Evolutionary conservation across 1,140 invertebrate genomes (phyloP).

Genomic region (Meloidogyne exigua): DNA sequence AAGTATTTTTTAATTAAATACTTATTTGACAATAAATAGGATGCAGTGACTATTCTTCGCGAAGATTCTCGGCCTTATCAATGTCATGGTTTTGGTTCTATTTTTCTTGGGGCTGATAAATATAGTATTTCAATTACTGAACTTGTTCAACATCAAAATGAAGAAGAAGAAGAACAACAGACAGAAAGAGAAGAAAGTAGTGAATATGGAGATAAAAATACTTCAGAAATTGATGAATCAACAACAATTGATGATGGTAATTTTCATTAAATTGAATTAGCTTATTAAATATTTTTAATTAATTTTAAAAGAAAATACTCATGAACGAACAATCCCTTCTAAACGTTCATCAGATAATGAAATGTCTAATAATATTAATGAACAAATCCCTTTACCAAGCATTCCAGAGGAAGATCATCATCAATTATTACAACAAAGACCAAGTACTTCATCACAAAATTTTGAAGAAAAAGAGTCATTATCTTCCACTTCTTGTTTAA

Average conservation of each 20-base stretch:
- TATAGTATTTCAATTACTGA: constrained; percentile 26
- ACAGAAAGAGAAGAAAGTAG: background rate
- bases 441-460: background rate
- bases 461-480: background rate
- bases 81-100: constrained; percentile 34
- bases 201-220: background rate
- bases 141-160: constrained; percentile 20
- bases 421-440: background rate
- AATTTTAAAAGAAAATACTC: background rate
- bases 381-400: background rate
- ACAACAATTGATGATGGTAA: background rate
- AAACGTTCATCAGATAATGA: background rate
- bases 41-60: constrained; percentile 41
- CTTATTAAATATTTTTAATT: background rate
- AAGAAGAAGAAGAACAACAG: constrained; percentile 1
- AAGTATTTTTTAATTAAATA: constrained; percentile 15
- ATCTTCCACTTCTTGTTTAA: background rate
- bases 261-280: too few species aligned
- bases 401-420: constrained; percentile 26
- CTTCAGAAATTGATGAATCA: constrained; percentile 2
- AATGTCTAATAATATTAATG: background rate
- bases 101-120: constrained; percentile 8
- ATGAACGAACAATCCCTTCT: background rate
- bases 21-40: constrained; percentile 6
- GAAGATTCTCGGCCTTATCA: constrained; percentile 34